Conservation (phyloP, 92 coral and sea anemone genomes). For the Zoanthus solanderi region DNA sequence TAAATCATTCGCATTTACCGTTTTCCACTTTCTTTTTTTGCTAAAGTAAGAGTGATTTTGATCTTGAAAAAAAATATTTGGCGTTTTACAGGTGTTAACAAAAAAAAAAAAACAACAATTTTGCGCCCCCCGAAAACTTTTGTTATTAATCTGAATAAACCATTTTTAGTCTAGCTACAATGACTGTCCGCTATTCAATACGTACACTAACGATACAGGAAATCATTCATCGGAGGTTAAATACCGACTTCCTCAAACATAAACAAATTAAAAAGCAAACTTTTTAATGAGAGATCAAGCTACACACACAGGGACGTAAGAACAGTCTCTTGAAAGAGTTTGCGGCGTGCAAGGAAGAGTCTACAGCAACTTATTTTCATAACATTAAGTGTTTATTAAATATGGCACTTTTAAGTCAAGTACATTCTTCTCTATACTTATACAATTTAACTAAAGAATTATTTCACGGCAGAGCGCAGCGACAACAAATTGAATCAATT, state of each 20-base stretch:
- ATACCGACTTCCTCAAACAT: constrained; percentile 24
- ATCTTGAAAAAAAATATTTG: too few species aligned
- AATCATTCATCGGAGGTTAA: constrained; percentile 10
- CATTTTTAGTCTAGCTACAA: too few species aligned
- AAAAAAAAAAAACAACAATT: too few species aligned
- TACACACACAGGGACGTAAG: background rate
- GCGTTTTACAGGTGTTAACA: too few species aligned
- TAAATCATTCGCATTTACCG: too few species aligned
- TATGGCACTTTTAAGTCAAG: background rate
- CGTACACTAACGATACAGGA: background rate
- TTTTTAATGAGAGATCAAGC: constrained; percentile 2
- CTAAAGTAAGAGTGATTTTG: too few species aligned
- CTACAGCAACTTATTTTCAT: background rate
- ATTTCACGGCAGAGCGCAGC: constrained; percentile 8
- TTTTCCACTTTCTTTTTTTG: too few species aligned
- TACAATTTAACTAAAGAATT: constrained; percentile 1
- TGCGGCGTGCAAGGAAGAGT: background rate
- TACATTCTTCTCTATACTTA: background rate
- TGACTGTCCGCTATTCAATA: too few species aligned
- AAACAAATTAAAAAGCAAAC: constrained; percentile 25
- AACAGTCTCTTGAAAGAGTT: background rate
- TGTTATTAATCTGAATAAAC: too few species aligned
- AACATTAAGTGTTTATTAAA: background rate
- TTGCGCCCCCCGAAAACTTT: too few species aligned
- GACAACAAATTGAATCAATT: background rate